Evolutionary conservation across 2,113 vertebrate species (phyloP).

Genomic region (Callocephalon fimbriatum): DNA sequence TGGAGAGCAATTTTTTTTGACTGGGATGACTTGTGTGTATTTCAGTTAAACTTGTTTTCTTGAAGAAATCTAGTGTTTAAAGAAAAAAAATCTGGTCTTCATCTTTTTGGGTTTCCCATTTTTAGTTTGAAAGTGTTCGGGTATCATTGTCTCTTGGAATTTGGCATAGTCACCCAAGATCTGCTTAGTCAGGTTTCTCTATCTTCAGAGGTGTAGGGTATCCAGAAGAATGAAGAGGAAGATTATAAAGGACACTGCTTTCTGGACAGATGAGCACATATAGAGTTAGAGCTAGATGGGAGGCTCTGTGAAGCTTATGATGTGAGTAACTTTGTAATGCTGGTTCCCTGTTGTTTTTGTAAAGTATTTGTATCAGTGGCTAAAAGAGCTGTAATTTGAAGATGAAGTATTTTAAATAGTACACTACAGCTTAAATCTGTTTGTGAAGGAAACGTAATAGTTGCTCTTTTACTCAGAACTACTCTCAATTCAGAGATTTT

Average conservation of each 20-base stretch:
- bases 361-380: neutral
- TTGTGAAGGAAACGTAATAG: neutral
- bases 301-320: neutral
- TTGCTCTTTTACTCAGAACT: neutral
- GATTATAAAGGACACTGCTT: neutral
- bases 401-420: neutral
- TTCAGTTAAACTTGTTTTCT: neutral
- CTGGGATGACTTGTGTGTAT: neutral
- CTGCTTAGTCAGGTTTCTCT: neutral
- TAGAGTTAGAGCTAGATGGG: neutral
- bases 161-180: neutral
- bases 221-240: neutral
- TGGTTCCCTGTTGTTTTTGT: neutral
- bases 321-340: neutral
- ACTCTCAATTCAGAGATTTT: neutral
- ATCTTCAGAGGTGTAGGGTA: neutral
- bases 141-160: neutral
- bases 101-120: neutral
- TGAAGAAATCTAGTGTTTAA: neutral
- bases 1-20: neutral
- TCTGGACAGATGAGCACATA: neutral
- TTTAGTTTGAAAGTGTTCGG: neutral
- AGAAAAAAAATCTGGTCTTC: neutral
- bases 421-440: neutral
- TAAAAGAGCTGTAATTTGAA: neutral